Evolutionary conservation across 2,888 invertebrate genomes (phyloP), one percentile per base, ranked within the genome.

Genomic region (Villa cingulata): DNA sequence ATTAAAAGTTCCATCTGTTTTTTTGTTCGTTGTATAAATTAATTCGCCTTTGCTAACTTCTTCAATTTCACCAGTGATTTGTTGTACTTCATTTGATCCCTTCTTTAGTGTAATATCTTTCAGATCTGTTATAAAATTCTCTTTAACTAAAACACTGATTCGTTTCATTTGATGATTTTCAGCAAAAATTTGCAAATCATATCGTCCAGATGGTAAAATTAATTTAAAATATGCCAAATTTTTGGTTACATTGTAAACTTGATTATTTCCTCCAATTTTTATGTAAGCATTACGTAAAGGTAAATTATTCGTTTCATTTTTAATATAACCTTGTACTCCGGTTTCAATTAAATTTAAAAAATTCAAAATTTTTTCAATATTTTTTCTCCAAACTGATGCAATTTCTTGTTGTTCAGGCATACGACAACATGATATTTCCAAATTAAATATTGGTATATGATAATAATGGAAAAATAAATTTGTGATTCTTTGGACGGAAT

Each of bases 371-470:
- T 80, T 78, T 17, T 70, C 70, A 44, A 83, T 59, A 58, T 81
- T 80, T 50, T 79, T 75, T 54, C 80, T 75, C 86, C 87, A 88
- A 10, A 84, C 74, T 53, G 72, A 72, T 0, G 78, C 80, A n/a
- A 89, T 73, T 41, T 78, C 73, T 0, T 62, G 66, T n/a, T 77
- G 72, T 0, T 65, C 59, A 0, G 91, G 90, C 75, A 86, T 86
- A 56, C 83, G 83, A 61, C 91, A 91, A 59, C 91, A 91, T 46
- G 81, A 81, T 23, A 91, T 64, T 17, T 86, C 83, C 4, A 81
- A 74, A 0, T 83, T 80, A 43, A 84, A 71, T 61, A 85, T 71
- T 1, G 86, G 81, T 2, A 77, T 72, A 45, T 76, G 72, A 56
- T 75, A 83, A 57, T 77, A 72, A 27, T 77, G 75, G 53, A 75